Evolutionary conservation across 2,888 invertebrate genomes (phyloP), one percentile per base, ranked within the genome.

Genomic region (Philaethria dido): DNA sequence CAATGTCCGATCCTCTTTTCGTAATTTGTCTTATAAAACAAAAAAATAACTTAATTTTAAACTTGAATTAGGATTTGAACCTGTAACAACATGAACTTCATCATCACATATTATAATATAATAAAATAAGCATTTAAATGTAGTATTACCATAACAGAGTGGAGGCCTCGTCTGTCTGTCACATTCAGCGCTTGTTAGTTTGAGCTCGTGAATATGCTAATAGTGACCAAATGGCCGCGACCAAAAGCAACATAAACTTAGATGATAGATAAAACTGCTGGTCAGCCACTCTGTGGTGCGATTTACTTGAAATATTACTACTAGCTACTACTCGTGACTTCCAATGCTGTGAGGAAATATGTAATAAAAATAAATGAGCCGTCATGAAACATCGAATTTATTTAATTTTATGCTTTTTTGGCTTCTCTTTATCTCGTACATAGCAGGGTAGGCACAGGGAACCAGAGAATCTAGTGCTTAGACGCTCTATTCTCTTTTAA

Each of bases 141-240:
- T 50, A 55, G 1, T 20, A 68, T 64, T 65, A 62, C 47, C 68
- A 62, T 69, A 65, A 45, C 44, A 39, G 44, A 25, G 14, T 36
- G 22, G 63, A 44, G 45, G 29, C 52, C 54, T 25, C 45, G 55
- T 61, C 54, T 25, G 55, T 66, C 61, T 45, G 61, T 66, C 61
- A 60, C 60, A 60, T 33, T 45, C 45, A 6, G 33, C 20, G 61
- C 61, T 36, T 59, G 62, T 52, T 42, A 42, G 45, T 60, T 42
- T 39, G 39, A 39, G 39, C 14, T 60, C 47, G 22, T 69, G 62
- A 65, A 62, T 70, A 68, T 70, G 68, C 64, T 70, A 70, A 70
- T 70, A 44, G 29, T 54, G 54, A 59, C 69, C 66, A 54, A 69
- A 69, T 69, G 62, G 60, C 36, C 55, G 55, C 55, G n/a, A 54